A percentile compares a stretch with the other conserved stretches of the same genome.
Evolutionary conservation across 2,797 vertebrate species (phyloP).

Genomic region (Sebastes vulpes): DNA sequence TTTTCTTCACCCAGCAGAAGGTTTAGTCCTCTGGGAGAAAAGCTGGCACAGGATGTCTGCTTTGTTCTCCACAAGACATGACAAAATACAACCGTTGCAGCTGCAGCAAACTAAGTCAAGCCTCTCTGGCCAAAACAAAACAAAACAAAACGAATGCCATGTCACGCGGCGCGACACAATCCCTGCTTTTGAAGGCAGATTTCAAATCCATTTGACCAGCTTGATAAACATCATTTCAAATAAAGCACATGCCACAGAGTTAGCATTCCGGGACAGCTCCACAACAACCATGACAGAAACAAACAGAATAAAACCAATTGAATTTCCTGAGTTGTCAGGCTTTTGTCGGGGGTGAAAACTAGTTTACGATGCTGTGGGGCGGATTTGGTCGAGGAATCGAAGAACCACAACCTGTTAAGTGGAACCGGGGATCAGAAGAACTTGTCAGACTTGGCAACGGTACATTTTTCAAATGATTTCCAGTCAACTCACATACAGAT

Average conservation of each 20-base stretch:
- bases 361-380: constrained; percentile 26
- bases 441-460: constrained; percentile 63
- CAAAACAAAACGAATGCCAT: constrained; percentile 11
- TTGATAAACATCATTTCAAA: constrained; percentile 38
- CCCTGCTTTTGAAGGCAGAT: constrained; percentile 11
- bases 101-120: constrained; percentile 16
- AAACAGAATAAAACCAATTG: constrained; percentile 38
- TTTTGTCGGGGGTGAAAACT: constrained; percentile 35
- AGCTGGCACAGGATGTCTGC: constrained; percentile 35
- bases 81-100: constrained; percentile 35
- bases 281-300: constrained; percentile 35
- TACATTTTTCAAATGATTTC: constrained; percentile 67
- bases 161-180: constrained; percentile 7
- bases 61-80: constrained; percentile 49
- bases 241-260: neutral
- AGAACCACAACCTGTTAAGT: constrained; percentile 42
- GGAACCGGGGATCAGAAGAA: constrained; percentile 61
- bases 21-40: constrained; percentile 50
- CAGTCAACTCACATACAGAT: constrained; percentile 47
- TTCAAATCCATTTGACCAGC: constrained; percentile 45
- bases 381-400: constrained; percentile 42
- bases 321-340: constrained; percentile 38
- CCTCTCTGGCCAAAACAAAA: constrained; percentile 26
- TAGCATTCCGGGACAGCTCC: neutral
- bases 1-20: constrained; percentile 47